These are phyloP conservation scores for Cephonodes hylas DNA, from an alignment of 2,888 invertebrate genomes.

Conservation along the genomic window DNA sequence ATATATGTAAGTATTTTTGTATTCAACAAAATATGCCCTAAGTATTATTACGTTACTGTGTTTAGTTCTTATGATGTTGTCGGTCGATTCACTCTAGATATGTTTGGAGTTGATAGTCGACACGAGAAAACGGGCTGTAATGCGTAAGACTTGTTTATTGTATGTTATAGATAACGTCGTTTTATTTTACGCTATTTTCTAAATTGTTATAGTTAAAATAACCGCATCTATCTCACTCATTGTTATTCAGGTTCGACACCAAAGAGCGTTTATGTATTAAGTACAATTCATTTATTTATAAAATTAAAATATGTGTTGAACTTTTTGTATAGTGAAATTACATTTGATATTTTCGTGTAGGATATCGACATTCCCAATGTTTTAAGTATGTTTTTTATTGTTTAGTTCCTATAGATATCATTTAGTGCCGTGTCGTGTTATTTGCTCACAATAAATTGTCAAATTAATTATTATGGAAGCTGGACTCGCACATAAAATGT, in stretches of 20 bases:
- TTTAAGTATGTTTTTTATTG: constrained; percentile 19
- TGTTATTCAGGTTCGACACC: constrained; percentile 52
- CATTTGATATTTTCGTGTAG: constrained; percentile 36
- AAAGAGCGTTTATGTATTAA: constrained; percentile 59
- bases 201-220: constrained; percentile 17
- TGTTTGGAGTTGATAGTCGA: constrained; percentile 32
- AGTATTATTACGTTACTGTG: constrained; percentile 51
- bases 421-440: constrained; percentile 43
- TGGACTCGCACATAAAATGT: constrained; percentile 38
- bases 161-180: constrained; percentile 20
- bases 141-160: constrained; percentile 58
- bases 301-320: constrained; percentile 45
- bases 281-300: constrained; percentile 51
- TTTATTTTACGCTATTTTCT: constrained; percentile 19
- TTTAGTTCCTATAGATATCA: constrained; percentile 32
- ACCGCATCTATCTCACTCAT: constrained; percentile 42
- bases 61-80: constrained; percentile 27
- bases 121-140: constrained; percentile 62
- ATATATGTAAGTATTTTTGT: constrained; percentile 20
- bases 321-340: constrained; percentile 33
- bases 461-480: constrained; percentile 33
- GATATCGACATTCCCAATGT: constrained; percentile 75
- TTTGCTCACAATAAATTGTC: constrained; percentile 38
- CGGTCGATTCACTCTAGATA: neutral
- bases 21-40: constrained; percentile 22